Evolutionary conservation across 2,888 invertebrate species (phyloP), one percentile per base, ranked within the genome.

Genomic region (Mechanitis mazaeus): DNA sequence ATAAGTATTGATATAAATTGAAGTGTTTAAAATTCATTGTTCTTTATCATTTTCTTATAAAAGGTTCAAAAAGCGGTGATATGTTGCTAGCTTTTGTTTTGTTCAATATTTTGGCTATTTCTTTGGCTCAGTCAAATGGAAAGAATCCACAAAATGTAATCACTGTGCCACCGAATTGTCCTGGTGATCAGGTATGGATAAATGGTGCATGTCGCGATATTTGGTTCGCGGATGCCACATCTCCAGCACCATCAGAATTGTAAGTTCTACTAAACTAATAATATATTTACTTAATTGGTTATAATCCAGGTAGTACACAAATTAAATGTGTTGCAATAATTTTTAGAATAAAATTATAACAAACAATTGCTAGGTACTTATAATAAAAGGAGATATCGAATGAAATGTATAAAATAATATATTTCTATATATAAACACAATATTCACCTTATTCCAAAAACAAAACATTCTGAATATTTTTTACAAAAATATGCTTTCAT

Each of bases 181-280:
- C 68, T 0, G 31, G 28, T 3, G 72, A 71, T 5, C 74, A 76
- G 58, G 63, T 71, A 61, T 71, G 54, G 33, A 53, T 79, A 20
- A 75, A 78, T 60, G 78, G 76, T 2, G 67, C 71, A 61, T 80
- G 79, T 58, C 75, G 79, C 31, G 80, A 76, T 54, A 61, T 77
- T n/a, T 78, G 76, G 79, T 64, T 53, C 54, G 61, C 58, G 5
- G 61, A 68, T 1, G 64, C 58, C 45, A 11, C 47, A n/a, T 5
- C 66, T 64, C 20, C 59, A 42, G 33, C 46, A 20, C 42, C 42
- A 11, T 42, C 11, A 9, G 42, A 2, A 42, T 7, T 7, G 42
- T 42, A 42, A 42, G 42, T 42, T 9, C 42, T 42, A 42, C 42
- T 3, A 42, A 42, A 1, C 9, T 42, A 42, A 9, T 1, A 42